Base-by-base conservation (phyloP, 2,888 invertebrate species). In the Tiliacea citrago region DNA sequence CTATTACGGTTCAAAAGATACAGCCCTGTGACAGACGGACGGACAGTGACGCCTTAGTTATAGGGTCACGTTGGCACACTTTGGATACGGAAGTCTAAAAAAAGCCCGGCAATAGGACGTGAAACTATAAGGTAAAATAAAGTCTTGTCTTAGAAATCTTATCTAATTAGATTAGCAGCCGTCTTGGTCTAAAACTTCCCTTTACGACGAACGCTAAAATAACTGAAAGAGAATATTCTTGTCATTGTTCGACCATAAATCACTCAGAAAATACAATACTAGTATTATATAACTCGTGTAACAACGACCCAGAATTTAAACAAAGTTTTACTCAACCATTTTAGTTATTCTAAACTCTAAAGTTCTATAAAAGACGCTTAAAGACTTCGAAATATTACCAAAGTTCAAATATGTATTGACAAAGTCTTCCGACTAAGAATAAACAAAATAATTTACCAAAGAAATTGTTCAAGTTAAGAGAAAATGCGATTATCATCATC, bases 381-480 rank as follows among this genome's bases (percentile, higher is more conserved):
- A 77, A 77, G 61, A 47, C 75, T 85, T 66, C 29, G 62, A 65
- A 84, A 75, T 70, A 77, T 73, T 65, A 65, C 24, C 42, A 70
- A 82, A 75, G 69, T 83, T 82, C 9, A 70, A 66, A 68, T 66
- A 79, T 47, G 53, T 73, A 75, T 77, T 72, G 68, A 65, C 66
- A 72, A 75, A 62, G 67, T 73, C 73, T 67, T 21, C 53, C 3
- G 62, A 58, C 62, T 73, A 70, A 51, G 12, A 60, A 72, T 75
- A 45, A 68, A 61, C 55, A 24, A 73, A 81, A 73, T 70, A 72
- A 42, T 61, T 75, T n/a, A 49, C 39, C 61, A 62, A 69, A 79
- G 69, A 76, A 79, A 70, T 72, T 35, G 55, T 72, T 45, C 57
- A 62, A 81, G 51, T 75, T 65, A 18, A 24, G 21, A 53, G 60